Conservation (phyloP, 2,888 invertebrate genomes). For the Rhingia campestris region DNA sequence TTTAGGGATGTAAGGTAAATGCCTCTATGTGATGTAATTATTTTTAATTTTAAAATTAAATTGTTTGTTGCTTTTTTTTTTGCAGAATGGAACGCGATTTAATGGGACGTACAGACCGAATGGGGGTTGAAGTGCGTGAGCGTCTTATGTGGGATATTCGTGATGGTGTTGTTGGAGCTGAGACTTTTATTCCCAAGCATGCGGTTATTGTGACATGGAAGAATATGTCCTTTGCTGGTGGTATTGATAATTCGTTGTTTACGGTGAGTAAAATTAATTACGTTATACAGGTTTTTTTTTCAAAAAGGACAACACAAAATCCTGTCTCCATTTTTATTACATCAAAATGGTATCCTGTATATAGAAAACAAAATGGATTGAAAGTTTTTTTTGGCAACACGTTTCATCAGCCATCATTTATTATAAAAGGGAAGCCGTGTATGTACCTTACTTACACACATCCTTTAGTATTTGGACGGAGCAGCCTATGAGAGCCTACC, state of each 20-base stretch:
- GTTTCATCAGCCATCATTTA: background rate
- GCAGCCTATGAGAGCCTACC: too few relatives aligned
- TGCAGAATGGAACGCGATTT: constrained; percentile 87
- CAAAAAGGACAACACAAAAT: background rate
- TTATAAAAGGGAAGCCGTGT: too few relatives aligned
- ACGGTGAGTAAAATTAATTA: constrained; percentile 83
- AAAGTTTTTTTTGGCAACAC: background rate
- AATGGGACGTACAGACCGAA: constrained; percentile 89
- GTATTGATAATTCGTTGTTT: constrained; percentile 90
- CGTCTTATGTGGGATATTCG: constrained; percentile 94
- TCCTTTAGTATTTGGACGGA: too few relatives aligned
- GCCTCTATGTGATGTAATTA: background rate
- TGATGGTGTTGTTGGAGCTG: constrained; percentile 94
- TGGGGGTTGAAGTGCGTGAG: constrained; percentile 93
- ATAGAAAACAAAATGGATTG: background rate
- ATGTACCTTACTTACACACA: too few relatives aligned
- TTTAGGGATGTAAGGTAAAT: background rate
- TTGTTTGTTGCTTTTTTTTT: constrained; percentile 52
- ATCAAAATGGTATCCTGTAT: background rate
- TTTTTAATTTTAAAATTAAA: constrained; percentile 12
- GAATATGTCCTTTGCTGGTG: constrained; percentile 96
- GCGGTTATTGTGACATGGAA: constrained; percentile 97
- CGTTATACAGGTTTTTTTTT: background rate
- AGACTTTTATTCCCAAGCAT: constrained; percentile 95
- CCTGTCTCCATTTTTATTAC: background rate